Base-by-base conservation (phyloP, 1,140 invertebrate species). In the Mercenaria mercenaria region DNA sequence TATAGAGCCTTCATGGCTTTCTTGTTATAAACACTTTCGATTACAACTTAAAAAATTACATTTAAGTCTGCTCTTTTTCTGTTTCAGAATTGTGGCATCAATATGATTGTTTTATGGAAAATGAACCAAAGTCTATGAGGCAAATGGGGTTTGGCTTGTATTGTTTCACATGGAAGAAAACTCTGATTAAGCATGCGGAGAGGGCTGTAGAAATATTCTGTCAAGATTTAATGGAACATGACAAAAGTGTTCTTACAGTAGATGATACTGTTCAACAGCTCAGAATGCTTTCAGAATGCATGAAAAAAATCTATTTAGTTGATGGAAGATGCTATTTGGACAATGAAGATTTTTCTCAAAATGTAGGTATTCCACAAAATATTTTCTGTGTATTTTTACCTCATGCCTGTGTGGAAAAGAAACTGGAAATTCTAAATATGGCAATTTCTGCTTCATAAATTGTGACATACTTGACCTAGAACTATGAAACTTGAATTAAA, bases 51-150 rank as follows among this genome's bases (percentile, higher is more conserved):
- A n/a, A n/a, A n/a, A n/a, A n/a, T n/a, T n/a, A n/a, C n/a, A n/a
- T n/a, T n/a, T n/a, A n/a, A n/a, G n/a, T n/a, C n/a, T n/a, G n/a
- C n/a, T n/a, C n/a, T n/a, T n/a, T n/a, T 39, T 41, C 15, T 41
- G 18, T 74, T 74, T 50, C 29, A 76, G 72, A 76, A n/a, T 10
- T 50, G 18, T 76, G 72, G 72, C 72, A 76, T 39, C 72, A 76
- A 34, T 76, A n/a, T 76, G 72, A 76, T 26, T 47, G 37, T 29
- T 76, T 43, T 50, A 26, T 26, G 0, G 72, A 76, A 50, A 26
- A 76, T 11, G 41, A 76, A 29, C 39, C 13, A 50, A 29, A 64
- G 4, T n/a, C 37, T 43, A 26, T 8, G 18, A n/a, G 0, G 0
- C 23, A 26, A 2, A 76, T 13, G 41, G 39, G 47, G 1, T n/a